Base-by-base conservation (phyloP, 1,140 invertebrate species). In the Triops longicaudatus region DNA sequence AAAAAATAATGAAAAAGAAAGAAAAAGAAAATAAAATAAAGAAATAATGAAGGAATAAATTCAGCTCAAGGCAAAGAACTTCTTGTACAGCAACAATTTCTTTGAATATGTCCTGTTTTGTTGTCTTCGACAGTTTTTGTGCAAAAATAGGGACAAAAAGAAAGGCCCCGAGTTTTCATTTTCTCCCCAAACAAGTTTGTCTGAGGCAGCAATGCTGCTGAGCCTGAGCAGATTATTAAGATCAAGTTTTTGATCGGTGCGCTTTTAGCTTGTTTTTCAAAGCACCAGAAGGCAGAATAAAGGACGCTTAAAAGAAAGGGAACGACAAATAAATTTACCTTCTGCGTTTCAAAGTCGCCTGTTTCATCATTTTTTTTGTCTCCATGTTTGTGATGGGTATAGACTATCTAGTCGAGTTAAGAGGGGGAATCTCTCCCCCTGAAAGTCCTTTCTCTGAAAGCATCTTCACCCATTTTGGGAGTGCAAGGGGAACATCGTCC, bases 161-260 rank as follows among this genome's bases (percentile, higher is more conserved):
- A 63, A 63, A 37, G 31, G 50, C 0, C 50, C 10, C 10, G 14
- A 63, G 10, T 63, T 63, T 63, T 63, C 50, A 63, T 63, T 63
- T 63, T 63, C 50, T 63, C 50, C 50, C 31, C 31, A 2, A 63
- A 63, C 50, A 63, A 63, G 17, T 63, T 63, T 63, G n/a, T 22
- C 22, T 63, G 1, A 22, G 50, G 22, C 31, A 37, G 31, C 31
- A 37, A 4, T 37, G 31, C 31, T 37, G 17, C 22, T 63, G 50
- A 63, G 50, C 50, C 17, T 63, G 50, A 63, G 50, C 50, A 63
- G 50, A 63, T 63, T 63, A 63, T 63, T 63, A 63, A 44, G 50
- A 63, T 10, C 50, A 63, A 63, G 50, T 63, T 63, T n/a, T 37
- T 63, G 50, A 63, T 63, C 50, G 50, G 3, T 17, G 10, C 17